Conservation (phyloP, 1,140 invertebrate genomes). For the Aphaenogaster floridana region DNA sequence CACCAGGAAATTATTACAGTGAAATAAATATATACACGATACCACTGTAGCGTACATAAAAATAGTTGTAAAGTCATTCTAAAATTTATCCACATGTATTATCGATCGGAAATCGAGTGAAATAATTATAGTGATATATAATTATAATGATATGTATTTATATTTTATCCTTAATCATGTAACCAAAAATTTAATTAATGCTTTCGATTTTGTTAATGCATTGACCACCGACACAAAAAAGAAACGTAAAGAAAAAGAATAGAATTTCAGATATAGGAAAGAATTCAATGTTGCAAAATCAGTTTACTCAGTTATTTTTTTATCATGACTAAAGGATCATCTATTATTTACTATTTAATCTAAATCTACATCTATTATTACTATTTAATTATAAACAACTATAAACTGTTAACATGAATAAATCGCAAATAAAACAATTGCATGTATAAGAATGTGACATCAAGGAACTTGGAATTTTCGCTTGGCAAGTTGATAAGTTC, state of each 20-base stretch:
- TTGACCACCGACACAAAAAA: neutral
- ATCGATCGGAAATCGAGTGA: neutral
- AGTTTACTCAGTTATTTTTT: neutral
- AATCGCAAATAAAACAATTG: neutral
- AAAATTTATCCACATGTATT: neutral
- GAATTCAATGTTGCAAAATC: neutral
- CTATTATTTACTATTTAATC: neutral
- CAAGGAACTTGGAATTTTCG: neutral
- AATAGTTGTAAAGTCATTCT: neutral
- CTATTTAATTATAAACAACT: neutral
- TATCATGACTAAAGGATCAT: neutral
- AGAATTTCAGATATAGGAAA: neutral
- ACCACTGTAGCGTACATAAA: neutral
- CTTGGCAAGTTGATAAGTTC: neutral
- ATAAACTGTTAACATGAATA: neutral
- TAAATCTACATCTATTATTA: neutral
- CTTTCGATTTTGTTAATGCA: neutral
- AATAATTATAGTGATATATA: neutral
- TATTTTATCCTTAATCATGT: neutral
- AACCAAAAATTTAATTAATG: neutral
- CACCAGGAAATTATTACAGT: conserved; percentile 14
- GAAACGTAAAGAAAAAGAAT: neutral
- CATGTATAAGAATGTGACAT: neutral
- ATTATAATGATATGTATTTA: neutral
- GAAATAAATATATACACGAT: conserved; percentile 26